Evolutionary conservation across 2,888 invertebrate genomes (phyloP).

Genomic region (Stenoptilia bipunctidactyla): DNA sequence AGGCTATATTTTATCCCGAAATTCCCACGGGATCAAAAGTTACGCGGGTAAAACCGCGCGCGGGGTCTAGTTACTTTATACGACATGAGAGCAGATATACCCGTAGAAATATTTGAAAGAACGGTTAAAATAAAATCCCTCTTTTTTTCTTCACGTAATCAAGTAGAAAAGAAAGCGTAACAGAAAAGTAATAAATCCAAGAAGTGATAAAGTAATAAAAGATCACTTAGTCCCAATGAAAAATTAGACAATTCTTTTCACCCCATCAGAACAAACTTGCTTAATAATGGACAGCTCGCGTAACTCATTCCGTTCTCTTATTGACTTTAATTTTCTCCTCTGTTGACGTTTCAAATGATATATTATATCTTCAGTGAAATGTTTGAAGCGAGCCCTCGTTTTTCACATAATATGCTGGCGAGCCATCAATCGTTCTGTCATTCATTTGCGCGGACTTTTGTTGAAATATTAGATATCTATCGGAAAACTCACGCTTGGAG

Average conservation of each 20-base stretch:
- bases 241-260: constrained; percentile 56
- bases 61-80: no score
- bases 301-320: constrained; percentile 37
- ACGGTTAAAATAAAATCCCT: no score
- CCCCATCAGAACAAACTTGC: constrained; percentile 38
- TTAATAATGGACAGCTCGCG: constrained; percentile 34
- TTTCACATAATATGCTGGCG: constrained; percentile 63
- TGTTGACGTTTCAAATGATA: constrained; percentile 66
- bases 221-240: constrained; percentile 55
- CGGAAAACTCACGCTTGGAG: constrained; percentile 50
- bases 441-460: constrained; percentile 54
- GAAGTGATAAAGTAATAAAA: constrained; percentile 48
- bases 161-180: no score
- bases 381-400: constrained; percentile 60
- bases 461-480: constrained; percentile 64
- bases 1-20: no score
- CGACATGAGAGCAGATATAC: no score
- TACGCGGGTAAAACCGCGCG: no score
- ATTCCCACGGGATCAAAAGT: no score
- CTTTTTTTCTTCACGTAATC: no score
- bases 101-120: no score
- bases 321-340: constrained; percentile 68
- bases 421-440: constrained; percentile 61
- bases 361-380: constrained; percentile 51
- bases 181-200: constrained; percentile 7